These are phyloP conservation scores for Agrochola lota DNA, from an alignment of 2,888 invertebrate genomes.

Conservation along the genomic window DNA sequence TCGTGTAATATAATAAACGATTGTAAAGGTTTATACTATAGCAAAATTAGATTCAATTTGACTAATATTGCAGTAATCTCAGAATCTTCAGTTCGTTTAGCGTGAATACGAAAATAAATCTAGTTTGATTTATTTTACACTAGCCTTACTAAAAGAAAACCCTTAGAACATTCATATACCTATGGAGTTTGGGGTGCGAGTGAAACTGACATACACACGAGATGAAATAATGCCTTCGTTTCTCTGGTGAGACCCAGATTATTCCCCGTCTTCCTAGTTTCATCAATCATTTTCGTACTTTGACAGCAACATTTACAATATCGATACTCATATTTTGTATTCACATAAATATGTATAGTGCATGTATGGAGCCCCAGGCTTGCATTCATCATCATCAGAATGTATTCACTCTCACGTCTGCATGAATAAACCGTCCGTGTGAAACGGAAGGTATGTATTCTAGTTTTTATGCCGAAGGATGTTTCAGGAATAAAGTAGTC, in stretches of 20 bases:
- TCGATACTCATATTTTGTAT: slow-evolving; percentile 26
- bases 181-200: not conserved
- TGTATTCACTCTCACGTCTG: slow-evolving; percentile 34
- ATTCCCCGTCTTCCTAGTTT: not conserved
- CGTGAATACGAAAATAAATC: not conserved
- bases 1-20: not conserved
- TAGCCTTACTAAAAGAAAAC: not conserved
- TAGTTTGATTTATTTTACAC: not conserved
- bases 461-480: slow-evolving; percentile 1
- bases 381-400: slow-evolving; percentile 53
- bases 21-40: not conserved
- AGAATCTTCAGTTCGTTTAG: not conserved
- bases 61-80: not conserved
- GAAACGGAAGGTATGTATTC: slow-evolving; percentile 21
- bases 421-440: slow-evolving; percentile 16
- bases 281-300: slow-evolving; percentile 6
- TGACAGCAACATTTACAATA: slow-evolving; percentile 33
- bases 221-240: not conserved
- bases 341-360: not conserved
- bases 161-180: not conserved
- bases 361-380: slow-evolving; percentile 3
- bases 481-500: not conserved
- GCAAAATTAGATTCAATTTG: too few species aligned
- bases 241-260: not conserved
- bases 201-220: not conserved